Evolutionary conservation across 2,113 vertebrate genomes (phyloP).

Genomic region (Trichechus manatus): DNA sequence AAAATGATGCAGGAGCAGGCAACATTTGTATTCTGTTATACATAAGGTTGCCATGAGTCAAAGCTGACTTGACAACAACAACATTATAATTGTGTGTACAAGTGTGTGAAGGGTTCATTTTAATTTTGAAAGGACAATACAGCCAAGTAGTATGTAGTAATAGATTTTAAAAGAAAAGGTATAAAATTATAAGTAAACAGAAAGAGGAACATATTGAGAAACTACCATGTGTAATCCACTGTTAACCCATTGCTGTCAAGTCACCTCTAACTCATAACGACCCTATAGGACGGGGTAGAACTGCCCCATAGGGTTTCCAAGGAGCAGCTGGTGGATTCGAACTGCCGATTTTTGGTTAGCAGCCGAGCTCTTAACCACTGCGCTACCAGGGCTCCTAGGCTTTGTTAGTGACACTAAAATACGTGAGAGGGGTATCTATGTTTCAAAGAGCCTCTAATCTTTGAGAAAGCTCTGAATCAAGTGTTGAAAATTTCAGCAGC

Average conservation of each 20-base stretch:
- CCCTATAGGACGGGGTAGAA: too few relatives aligned
- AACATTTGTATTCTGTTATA: background rate
- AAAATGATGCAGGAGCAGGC: background rate
- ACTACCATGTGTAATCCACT: background rate
- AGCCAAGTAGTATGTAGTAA: background rate
- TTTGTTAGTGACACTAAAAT: background rate
- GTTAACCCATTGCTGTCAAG: background rate
- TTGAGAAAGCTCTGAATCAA: too few relatives aligned
- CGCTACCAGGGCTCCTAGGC: background rate
- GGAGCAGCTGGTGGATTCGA: too few relatives aligned
- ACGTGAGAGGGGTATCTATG: background rate
- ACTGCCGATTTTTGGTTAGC: too few relatives aligned
- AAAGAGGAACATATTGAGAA: background rate
- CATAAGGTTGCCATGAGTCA: background rate
- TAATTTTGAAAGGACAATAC: background rate
- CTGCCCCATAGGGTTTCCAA: too few relatives aligned
- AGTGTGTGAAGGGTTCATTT: background rate
- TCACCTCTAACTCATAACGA: too few relatives aligned
- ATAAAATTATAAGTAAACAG: background rate
- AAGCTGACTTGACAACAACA: background rate
- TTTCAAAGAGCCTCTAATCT: background rate
- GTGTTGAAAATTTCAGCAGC: background rate
- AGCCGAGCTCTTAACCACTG: too few relatives aligned
- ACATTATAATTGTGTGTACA: background rate
- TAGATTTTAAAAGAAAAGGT: background rate